These are phyloP conservation scores for Colletes collaris DNA, from an alignment of 2,888 invertebrate species.

Conservation along the genomic window DNA sequence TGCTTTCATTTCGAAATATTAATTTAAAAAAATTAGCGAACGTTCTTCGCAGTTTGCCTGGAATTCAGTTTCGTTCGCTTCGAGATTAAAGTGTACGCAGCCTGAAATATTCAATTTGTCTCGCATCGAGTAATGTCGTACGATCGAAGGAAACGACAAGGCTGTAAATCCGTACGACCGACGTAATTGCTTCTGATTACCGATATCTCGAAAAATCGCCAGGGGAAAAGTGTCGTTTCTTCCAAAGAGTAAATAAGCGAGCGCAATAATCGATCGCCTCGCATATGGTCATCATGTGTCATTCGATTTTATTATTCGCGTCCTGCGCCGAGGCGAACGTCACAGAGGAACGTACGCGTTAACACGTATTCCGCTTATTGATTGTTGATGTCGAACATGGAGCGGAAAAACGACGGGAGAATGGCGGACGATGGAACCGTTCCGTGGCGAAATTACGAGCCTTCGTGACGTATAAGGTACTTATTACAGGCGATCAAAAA, in stretches of 20 bases:
- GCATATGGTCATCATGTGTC: slow-evolving; percentile 5
- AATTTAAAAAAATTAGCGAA: no score
- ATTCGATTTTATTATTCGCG: slow-evolving; percentile 11
- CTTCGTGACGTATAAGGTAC: slow-evolving; percentile 11
- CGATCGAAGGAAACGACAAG: neutral
- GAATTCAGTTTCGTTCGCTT: no score
- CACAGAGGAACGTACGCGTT: neutral
- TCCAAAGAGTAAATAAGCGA: neutral
- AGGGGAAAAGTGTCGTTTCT: slow-evolving; percentile 4
- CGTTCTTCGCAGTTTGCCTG: neutral
- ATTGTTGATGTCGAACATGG: slow-evolving; percentile 9
- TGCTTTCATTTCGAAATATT: no score
- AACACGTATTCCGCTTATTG: slow-evolving; percentile 1
- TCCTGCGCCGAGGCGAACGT: neutral
- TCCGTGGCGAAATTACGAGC: slow-evolving; percentile 14
- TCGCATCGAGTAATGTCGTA: neutral
- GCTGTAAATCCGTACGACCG: neutral
- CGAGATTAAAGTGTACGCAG: neutral
- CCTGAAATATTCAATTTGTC: neutral
- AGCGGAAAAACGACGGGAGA: neutral
- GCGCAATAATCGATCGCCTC: neutral
- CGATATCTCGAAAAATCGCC: neutral
- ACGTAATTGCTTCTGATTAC: slow-evolving; percentile 7
- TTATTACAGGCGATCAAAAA: slow-evolving; percentile 15
- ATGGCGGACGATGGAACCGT: neutral